Conservation (phyloP, 1,140 invertebrate species). For the Chrysomallon squamiferum region DNA sequence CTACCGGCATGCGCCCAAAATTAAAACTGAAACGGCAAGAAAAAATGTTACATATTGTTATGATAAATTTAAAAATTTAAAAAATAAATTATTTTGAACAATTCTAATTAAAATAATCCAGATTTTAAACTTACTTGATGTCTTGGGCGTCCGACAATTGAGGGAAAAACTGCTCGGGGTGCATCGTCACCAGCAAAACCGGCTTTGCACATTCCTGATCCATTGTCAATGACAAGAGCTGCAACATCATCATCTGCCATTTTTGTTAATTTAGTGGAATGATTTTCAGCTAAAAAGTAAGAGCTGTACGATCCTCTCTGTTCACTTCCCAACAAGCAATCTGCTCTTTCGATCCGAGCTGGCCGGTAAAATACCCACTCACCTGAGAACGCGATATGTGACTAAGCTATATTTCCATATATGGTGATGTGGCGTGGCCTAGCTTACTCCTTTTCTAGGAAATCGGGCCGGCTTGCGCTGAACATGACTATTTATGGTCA, state of each 20-base stretch:
- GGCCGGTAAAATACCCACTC: constrained; percentile 4
- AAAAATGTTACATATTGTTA: too few species aligned
- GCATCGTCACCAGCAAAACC: constrained; percentile 73
- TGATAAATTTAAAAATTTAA: too few species aligned
- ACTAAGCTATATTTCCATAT: constrained; percentile 9
- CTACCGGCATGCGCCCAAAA: too few species aligned
- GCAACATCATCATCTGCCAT: constrained; percentile 63
- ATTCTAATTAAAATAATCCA: too few species aligned
- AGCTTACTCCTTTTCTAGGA: constrained; percentile 5
- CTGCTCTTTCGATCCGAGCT: background rate
- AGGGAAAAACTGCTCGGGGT: constrained; percentile 15
- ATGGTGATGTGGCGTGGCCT: constrained; percentile 1
- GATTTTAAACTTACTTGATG: constrained; percentile 14
- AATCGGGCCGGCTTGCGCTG: constrained; percentile 5
- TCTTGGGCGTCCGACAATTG: constrained; percentile 17
- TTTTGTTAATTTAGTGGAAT: background rate
- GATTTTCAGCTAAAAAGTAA: background rate
- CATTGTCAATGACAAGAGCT: constrained; percentile 84
- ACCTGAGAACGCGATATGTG: constrained; percentile 1
- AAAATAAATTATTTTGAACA: too few species aligned
- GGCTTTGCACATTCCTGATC: constrained; percentile 85
- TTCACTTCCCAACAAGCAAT: background rate
- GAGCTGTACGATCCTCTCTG: background rate
- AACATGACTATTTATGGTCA: constrained; percentile 7
- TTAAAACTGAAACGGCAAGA: too few species aligned